These are phyloP conservation scores for Romanogobio albipinnatus DNA, from an alignment of 2,113 vertebrate genomes.

Conservation along the genomic window DNA sequence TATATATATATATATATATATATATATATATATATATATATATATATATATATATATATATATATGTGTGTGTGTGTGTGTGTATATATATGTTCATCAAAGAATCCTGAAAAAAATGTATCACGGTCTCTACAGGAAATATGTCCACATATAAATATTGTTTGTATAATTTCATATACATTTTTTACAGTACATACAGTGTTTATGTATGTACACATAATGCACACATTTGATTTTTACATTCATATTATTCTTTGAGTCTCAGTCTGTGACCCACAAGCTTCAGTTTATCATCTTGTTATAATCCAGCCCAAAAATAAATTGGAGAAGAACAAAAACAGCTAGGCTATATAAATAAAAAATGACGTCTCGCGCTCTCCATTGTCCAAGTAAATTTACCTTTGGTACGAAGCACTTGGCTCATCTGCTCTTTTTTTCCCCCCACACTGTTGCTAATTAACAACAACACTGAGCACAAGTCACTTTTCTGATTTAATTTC, in stretches of 20 bases:
- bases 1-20: no score
- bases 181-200: no score
- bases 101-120: no score
- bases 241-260: not conserved
- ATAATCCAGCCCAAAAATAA: slow-evolving; percentile 18
- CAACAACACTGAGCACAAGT: slow-evolving; percentile 33
- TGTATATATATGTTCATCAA: no score
- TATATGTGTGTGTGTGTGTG: no score
- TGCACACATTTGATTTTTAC: not conserved
- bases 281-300: slow-evolving; percentile 6
- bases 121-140: no score
- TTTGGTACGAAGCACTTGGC: not conserved
- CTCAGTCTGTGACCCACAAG: not conserved
- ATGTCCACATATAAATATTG: no score
- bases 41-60: no score
- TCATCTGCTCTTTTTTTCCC: not conserved
- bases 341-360: not conserved
- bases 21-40: no score
- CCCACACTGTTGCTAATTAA: slow-evolving; percentile 10
- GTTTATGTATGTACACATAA: not conserved
- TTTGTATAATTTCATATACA: no score
- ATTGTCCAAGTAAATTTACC: slow-evolving; percentile 21
- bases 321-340: not conserved
- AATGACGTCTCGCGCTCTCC: not conserved
- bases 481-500: slow-evolving; percentile 29